Evolutionary conservation across 1,140 invertebrate genomes (phyloP).

Genomic region (Cryptotermes secundus): DNA sequence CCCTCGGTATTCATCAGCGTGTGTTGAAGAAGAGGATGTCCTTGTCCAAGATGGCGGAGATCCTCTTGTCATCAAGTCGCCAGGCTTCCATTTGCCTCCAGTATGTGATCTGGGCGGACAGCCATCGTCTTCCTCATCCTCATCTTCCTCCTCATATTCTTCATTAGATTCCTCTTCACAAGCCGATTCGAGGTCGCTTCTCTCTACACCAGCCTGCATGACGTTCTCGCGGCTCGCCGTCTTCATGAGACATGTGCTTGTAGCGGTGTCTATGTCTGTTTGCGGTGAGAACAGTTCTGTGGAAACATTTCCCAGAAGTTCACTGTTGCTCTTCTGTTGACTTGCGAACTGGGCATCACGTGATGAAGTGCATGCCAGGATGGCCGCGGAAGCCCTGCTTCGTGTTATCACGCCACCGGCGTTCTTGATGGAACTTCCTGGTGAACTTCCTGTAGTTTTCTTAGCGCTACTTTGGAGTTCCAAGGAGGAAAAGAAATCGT

Average conservation of each 20-base stretch:
- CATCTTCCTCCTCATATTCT: conserved; percentile 41
- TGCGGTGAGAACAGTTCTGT: background rate
- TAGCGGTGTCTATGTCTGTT: background rate
- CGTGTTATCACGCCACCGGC: background rate
- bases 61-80: conserved; percentile 42
- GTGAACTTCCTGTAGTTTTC: conserved; percentile 42
- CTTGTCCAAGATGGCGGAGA: conserved; percentile 36
- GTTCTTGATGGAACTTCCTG: background rate
- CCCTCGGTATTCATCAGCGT: conserved; percentile 45
- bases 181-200: conserved; percentile 36
- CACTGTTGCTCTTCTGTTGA: background rate
- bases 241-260: background rate
- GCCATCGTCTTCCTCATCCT: conserved; percentile 59
- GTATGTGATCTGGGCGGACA: conserved; percentile 52
- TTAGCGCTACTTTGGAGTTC: conserved; percentile 77
- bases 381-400: background rate
- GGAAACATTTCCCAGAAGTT: background rate
- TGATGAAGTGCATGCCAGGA: background rate
- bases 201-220: background rate
- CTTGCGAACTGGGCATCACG: background rate
- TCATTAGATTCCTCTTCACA: conserved; percentile 19
- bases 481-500: conserved; percentile 81
- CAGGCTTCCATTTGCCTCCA: conserved; percentile 68
- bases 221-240: background rate
- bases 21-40: conserved; percentile 42